phyloP scores from a whole-genome alignment of 2,797 vertebrate genomes.

The Clarias laeviceps region DNA sequence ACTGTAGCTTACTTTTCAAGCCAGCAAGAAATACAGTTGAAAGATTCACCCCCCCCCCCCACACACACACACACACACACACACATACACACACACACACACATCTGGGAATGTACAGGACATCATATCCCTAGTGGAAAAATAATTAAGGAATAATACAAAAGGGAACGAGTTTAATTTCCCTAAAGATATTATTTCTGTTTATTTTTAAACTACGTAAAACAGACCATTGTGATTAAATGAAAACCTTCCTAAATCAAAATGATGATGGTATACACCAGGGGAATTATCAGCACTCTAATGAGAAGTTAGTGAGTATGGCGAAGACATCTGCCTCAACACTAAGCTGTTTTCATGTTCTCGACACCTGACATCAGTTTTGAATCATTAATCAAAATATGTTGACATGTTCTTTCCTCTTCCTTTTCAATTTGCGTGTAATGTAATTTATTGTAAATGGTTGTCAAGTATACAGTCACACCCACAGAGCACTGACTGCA shows the following conservation, averaged over 20 bases:
- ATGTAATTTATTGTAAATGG: conserved; percentile 28
- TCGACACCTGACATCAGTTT: not conserved
- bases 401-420: conserved; percentile 4
- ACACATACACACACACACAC: no score
- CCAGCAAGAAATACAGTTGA: not conserved
- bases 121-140: not conserved
- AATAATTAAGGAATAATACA: conserved; percentile 15
- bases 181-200: conserved; percentile 6
- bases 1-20: not conserved
- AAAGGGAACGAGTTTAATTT: conserved; percentile 9
- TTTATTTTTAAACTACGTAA: conserved; percentile 4
- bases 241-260: not conserved
- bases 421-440: conserved; percentile 2
- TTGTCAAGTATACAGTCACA: conserved; percentile 60
- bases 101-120: not conserved
- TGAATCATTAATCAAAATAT: conserved; percentile 11
- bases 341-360: not conserved
- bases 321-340: conserved; percentile 4
- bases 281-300: not conserved
- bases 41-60: not conserved
- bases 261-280: conserved; percentile 12
- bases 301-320: conserved; percentile 17
- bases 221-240: conserved; percentile 17
- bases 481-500: conserved; percentile 52
- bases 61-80: no score